Conservation (phyloP, 2,888 invertebrate genomes). For the Tyria jacobaeae region DNA sequence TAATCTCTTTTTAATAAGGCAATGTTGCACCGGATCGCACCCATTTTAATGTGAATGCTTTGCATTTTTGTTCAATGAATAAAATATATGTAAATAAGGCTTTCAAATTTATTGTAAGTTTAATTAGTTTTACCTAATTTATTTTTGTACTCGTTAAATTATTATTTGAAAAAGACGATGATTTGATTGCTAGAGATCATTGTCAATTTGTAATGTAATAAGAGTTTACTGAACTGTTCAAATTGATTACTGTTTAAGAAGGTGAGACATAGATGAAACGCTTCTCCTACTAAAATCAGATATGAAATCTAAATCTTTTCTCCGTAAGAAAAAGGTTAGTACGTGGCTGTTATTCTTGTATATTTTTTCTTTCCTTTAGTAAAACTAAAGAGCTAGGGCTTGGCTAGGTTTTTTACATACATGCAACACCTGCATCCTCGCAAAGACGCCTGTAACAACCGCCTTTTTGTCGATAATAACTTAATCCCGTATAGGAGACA, state of each 20-base stretch:
- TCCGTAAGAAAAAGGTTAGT: too few species aligned
- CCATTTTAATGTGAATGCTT: slow-evolving; percentile 18
- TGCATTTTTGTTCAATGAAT: slow-evolving; percentile 20
- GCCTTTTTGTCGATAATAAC: too few species aligned
- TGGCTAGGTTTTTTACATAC: too few species aligned
- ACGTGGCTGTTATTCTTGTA: too few species aligned
- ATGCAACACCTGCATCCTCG: too few species aligned
- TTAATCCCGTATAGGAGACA: too few species aligned
- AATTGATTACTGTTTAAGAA: neutral
- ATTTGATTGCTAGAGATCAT: slow-evolving; percentile 2
- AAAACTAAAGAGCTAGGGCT: too few species aligned
- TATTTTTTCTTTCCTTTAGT: too few species aligned
- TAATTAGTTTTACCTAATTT: neutral
- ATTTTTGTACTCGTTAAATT: neutral
- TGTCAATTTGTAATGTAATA: neutral
- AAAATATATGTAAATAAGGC: slow-evolving; percentile 5
- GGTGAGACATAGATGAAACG: too few species aligned
- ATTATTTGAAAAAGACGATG: neutral
- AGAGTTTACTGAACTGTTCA: neutral
- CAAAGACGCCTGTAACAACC: too few species aligned
- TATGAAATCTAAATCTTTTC: neutral
- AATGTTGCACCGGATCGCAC: slow-evolving; percentile 17
- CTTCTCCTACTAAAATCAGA: too few species aligned
- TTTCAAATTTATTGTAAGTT: slow-evolving; percentile 4
- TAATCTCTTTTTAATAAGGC: slow-evolving; percentile 25